Base-by-base conservation (phyloP, 2,113 vertebrate genomes). In the Sphaerodactylus townsendi region DNA sequence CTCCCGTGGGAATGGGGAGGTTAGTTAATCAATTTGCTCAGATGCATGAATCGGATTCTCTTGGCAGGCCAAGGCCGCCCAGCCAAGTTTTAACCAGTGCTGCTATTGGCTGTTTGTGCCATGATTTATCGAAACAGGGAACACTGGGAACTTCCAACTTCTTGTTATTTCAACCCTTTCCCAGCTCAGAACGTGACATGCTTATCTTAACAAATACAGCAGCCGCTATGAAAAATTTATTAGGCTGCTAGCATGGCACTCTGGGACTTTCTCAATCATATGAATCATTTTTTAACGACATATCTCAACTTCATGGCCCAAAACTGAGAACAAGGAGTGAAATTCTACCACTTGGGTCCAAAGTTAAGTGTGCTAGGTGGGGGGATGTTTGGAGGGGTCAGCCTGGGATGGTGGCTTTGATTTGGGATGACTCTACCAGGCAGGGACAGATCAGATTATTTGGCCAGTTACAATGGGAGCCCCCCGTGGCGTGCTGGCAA, bases 141-240 rank as follows among this genome's bases (percentile, higher is more conserved):
- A 77, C 10, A 44, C 1, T 56, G 74, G 65, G 48, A 77, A 77
- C 59, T 84, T 77, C 82, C 28, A n/a, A 2, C 74, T 76, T 39
- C 30, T 25, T 77, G 46, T 76, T 53, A 77, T 41, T 37, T 70
- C 65, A 44, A n/a, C 30, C 23, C 10, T 56, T 75, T 77, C 75
- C 74, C 64, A 44, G 65, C 48, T 59, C 73, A 41, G 72, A 19
- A 59, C 48, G 25, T 14, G 30, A 39, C 56, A 7, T 17, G 30
- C 72, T 83, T 83, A 50, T 83, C 81, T n/a, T 53, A 76, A n/a
- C 30, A 33, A 50, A 76, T 64, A 2, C 41, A 65, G 81, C 28
- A 30, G 48, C n/a, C 9, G 13, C 28, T 28, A 25, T 37, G 25
- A 83, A 66, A 68, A 68, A 76, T 83, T 75, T 65, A 30, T 39